Base-by-base conservation (phyloP, 30 jellyfish, hydroid and myxozoan genomes). In the Pelagia noctiluca region DNA sequence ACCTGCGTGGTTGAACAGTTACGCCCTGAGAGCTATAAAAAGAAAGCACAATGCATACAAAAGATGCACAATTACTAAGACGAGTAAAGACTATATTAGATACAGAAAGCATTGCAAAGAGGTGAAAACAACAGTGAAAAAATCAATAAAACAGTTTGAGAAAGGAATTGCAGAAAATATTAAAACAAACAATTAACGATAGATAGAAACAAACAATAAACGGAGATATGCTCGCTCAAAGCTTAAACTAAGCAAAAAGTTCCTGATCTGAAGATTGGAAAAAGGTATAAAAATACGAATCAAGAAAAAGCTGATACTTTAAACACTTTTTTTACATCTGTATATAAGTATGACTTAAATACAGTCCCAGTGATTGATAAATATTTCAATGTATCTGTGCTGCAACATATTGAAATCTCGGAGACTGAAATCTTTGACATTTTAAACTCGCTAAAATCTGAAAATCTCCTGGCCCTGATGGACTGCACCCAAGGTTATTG, bases 391-490 rank as follows among this genome's bases (percentile, higher is more conserved):
- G 57, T 8, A 42, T 42, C 57, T 42, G 8, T 42, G 57, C 57
- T 16, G 57, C 57, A 42, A 42, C 12, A 42, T 42, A 42, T 42
- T 42, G 57, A 42, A 8, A 42, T 42, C 16, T 42, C 57, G 57
- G 57, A 42, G 57, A 42, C 57, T 42, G 57, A 42, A 42, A 42
- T 42, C 57, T 42, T 42, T 42, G 57, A 42, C 57, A 42, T 42
- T 42, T 42, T 42, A 42, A 42, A 42, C 57, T 42, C 57, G 57
- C 57, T 42, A 42, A 42, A 42, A 42, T 42, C 57, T 42, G 57
- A 8, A 60, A 60, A 60, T 22, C 72, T n/a, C 72, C 30, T 10
- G 72, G 72, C 72, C 72, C 72, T 60, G 72, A n/a, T 60, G 72
- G 72, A n/a, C 10, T 60, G 30, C 72, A 60, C 35, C 30, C 72